Evolutionary conservation across 1,140 invertebrate genomes (phyloP).

Genomic region (Apis dorsata): DNA sequence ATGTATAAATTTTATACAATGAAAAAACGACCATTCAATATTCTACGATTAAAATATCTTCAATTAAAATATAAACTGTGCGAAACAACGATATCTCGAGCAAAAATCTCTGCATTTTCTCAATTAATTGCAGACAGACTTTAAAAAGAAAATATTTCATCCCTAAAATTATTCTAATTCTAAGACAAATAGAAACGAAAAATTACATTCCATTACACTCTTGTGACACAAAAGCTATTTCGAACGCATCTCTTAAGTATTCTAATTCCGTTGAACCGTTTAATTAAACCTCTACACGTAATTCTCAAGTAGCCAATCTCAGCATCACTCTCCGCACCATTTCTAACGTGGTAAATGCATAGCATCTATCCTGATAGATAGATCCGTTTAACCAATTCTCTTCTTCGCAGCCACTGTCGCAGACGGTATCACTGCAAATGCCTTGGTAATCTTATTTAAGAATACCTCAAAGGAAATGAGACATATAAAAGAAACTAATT

Average conservation of each 20-base stretch:
- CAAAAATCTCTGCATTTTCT: too few relatives aligned
- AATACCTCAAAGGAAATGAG: conserved; percentile 50
- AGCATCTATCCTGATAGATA: conserved; percentile 29
- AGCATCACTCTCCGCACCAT: background rate
- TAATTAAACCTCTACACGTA: background rate
- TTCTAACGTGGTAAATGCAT: conserved; percentile 20
- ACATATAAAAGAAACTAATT: background rate
- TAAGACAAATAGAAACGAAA: background rate
- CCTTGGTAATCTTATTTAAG: conserved; percentile 50
- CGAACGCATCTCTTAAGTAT: background rate
- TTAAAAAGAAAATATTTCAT: too few relatives aligned
- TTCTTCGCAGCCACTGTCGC: background rate
- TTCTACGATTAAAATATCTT: too few relatives aligned
- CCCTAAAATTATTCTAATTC: too few relatives aligned
- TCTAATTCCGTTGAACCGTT: background rate
- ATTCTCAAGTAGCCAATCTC: background rate
- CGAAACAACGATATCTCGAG: too few relatives aligned
- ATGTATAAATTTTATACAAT: too few relatives aligned
- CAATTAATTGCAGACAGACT: too few relatives aligned
- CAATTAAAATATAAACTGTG: too few relatives aligned
- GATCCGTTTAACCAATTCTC: background rate
- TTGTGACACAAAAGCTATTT: background rate
- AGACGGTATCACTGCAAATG: conserved; percentile 23
- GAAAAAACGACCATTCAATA: too few relatives aligned
- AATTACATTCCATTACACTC: background rate